A percentile compares a stretch with the other conserved stretches of the same genome.
Evolutionary conservation across 2,797 vertebrate genomes (phyloP).

Genomic region (Micrastur ruficollis): DNA sequence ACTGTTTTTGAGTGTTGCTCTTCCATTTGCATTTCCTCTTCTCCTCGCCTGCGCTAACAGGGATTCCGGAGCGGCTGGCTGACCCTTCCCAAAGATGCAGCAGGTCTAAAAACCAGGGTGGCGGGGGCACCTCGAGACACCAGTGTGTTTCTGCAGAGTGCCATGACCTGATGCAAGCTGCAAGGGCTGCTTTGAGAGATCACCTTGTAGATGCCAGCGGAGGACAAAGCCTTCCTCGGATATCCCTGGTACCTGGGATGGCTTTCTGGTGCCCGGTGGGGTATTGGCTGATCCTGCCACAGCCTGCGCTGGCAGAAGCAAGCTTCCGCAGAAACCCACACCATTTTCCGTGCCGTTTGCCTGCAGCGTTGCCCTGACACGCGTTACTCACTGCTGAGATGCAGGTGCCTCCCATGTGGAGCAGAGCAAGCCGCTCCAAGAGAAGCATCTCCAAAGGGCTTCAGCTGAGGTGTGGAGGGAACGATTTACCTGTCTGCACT

Average conservation of each 20-base stretch:
- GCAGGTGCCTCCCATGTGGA: fast-evolving
- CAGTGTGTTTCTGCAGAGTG: fast-evolving
- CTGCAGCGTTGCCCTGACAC: neutral
- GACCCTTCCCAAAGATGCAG: neutral
- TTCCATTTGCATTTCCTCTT: neutral
- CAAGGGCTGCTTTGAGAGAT: neutral
- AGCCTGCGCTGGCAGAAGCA: neutral
- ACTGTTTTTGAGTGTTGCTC: neutral
- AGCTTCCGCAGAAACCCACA: neutral
- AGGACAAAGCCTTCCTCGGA: neutral
- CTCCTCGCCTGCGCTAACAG: fast-evolving
- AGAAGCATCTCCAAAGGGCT: neutral
- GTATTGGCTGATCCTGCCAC: neutral
- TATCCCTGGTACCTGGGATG: fast-evolving
- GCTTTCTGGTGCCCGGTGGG: neutral
- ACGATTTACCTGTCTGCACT: neutral
- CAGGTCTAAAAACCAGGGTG: neutral
- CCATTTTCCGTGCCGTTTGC: neutral
- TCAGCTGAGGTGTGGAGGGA: neutral
- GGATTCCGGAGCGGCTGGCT: neutral
- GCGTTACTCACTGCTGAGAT: neutral
- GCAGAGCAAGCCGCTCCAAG: neutral
- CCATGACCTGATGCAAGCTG: neutral
- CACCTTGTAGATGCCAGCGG: neutral
- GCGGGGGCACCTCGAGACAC: neutral